phyloP scores from a whole-genome alignment of 2,113 vertebrate species.

The Perognathus longimembris region DNA sequence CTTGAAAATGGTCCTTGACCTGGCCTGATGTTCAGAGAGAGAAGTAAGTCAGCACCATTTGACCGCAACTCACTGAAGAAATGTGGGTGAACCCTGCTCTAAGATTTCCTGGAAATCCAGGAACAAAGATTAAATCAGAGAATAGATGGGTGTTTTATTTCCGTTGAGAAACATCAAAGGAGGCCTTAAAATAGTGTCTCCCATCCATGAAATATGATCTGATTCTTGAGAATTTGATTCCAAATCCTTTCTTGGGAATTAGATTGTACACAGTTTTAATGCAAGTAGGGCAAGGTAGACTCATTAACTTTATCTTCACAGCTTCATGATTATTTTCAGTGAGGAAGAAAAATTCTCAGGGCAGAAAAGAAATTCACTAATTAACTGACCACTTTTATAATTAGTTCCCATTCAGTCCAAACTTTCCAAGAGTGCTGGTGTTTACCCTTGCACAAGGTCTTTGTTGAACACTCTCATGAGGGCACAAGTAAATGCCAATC shows the following conservation, averaged over 20 bases:
- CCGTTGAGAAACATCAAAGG: slow-evolving; percentile 55
- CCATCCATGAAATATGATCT: slow-evolving; percentile 14
- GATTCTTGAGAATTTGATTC: slow-evolving; percentile 41
- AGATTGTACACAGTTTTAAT: not conserved
- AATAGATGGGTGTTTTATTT: slow-evolving; percentile 9
- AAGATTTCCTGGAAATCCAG: slow-evolving; percentile 48
- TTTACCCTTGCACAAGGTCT: not conserved
- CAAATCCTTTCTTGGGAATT: not conserved
- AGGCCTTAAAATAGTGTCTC: slow-evolving; percentile 55
- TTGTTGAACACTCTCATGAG: slow-evolving; percentile 30
- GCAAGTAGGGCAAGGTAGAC: not conserved
- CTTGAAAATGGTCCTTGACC: not conserved
- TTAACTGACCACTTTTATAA: slow-evolving; percentile 46
- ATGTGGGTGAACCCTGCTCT: not conserved
- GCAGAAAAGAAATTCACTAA: slow-evolving; percentile 14
- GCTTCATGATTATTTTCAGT: not conserved
- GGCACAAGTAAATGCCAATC: slow-evolving; percentile 64
- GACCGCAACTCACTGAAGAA: not conserved
- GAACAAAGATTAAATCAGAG: slow-evolving; percentile 55
- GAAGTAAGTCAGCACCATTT: not conserved
- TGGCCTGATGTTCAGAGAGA: not conserved
- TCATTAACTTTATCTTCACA: not conserved
- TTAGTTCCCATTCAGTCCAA: slow-evolving; percentile 42
- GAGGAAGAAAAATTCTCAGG: slow-evolving; percentile 32
- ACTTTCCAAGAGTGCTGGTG: not conserved